Evolutionary conservation across 2,888 invertebrate species (phyloP), one percentile per base, ranked within the genome.

Genomic region (Acanthosepion esculentum): DNA sequence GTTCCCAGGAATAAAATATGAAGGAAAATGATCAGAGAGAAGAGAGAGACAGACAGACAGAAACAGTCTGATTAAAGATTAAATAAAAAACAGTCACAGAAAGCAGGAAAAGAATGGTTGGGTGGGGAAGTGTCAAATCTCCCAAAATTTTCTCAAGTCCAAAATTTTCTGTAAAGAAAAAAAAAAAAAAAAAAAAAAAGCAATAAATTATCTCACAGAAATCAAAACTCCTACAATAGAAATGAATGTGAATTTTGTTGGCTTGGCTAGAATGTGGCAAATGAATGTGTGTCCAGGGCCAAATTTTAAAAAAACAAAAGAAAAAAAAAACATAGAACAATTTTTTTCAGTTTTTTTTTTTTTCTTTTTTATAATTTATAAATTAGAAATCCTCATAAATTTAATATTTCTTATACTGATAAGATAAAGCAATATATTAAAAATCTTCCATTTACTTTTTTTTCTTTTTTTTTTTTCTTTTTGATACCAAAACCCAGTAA

Each of bases 351-450:
- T 78, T 78, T 78, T 78, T 33, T 15, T n/a, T 78, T 78, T 78
- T 78, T 78, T 78, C n/a, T n/a, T 78, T 78, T 78, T 78, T 78
- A 78, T 78, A 33, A 78, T 78, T 78, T 78, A n/a, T 78, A 78
- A 78, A 78, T 78, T 78, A 78, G 78, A 78, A 78, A n/a, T 78
- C 23, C 10, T 78, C n/a, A 78, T 78, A 78, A 78, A 78, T 78
- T 78, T 78, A 78, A 41, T n/a, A n/a, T 78, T 78, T 78, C 78
- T 78, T n/a, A 4, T 78, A 78, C n/a, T 78, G n/a, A n/a, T n/a
- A 15, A 78, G 12, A n/a, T 78, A 78, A 78, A 78, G n/a, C 78
- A 33, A 33, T 78, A n/a, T n/a, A 78, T 23, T 78, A 78, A 78
- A 78, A 78, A n/a, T 78, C 78, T 78, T 78, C 78, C 78, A 78